A percentile compares a stretch with the other conserved stretches of the same genome.
Evolutionary conservation across 2,888 invertebrate genomes (phyloP).

Genomic region (Eupeodes luniger): DNA sequence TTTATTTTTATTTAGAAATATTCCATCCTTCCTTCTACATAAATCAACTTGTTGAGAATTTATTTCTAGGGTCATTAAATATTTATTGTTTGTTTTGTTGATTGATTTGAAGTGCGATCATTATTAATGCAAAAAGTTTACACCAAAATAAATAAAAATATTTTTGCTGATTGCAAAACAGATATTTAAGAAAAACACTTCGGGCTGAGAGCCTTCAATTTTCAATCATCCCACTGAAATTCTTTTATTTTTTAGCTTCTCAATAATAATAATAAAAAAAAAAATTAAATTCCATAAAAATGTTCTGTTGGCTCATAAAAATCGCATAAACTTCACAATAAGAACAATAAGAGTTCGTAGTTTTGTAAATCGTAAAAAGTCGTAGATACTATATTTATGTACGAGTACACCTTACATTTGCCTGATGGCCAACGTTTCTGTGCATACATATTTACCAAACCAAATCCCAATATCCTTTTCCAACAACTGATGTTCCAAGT

Average conservation of each 20-base stretch:
- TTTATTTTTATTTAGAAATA: background rate
- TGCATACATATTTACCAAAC: background rate
- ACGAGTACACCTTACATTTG: too few relatives aligned
- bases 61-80: background rate
- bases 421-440: too few relatives aligned
- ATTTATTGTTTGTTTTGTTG: background rate
- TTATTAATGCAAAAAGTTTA: background rate
- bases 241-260: too few relatives aligned
- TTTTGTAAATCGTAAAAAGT: background rate
- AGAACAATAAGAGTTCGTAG: constrained; percentile 35
- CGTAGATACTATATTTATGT: background rate
- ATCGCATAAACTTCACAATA: constrained; percentile 39
- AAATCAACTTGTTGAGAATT: background rate
- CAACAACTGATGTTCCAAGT: background rate
- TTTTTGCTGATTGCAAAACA: too few relatives aligned
- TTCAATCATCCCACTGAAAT: constrained; percentile 6
- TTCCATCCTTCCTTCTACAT: too few relatives aligned
- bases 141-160: background rate
- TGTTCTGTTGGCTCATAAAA: constrained; percentile 44
- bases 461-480: background rate
- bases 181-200: background rate
- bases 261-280: constrained; percentile 4
- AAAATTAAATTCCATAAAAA: constrained; percentile 31
- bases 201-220: background rate
- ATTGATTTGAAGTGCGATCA: background rate